These are phyloP conservation scores for Macropodus opercularis DNA, from an alignment of 2,797 vertebrate genomes.

Conservation along the genomic window DNA sequence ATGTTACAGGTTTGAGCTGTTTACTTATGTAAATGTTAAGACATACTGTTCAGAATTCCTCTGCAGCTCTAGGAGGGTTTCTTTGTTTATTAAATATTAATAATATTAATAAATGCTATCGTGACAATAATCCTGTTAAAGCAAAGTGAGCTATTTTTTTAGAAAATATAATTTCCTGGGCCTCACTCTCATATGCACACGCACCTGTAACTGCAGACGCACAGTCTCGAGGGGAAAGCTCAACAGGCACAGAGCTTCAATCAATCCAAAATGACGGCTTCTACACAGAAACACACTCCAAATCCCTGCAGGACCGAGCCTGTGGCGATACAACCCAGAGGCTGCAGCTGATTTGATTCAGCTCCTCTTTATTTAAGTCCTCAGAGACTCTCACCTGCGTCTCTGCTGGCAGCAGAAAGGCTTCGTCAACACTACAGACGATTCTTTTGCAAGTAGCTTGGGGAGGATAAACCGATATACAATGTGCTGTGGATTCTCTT, in stretches of 20 bases:
- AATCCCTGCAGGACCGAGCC: constrained; percentile 62
- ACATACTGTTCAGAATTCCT: neutral
- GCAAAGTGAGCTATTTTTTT: constrained; percentile 28
- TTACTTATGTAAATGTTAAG: constrained; percentile 24
- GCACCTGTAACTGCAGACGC: neutral
- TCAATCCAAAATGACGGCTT: constrained; percentile 57
- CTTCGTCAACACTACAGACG: constrained; percentile 57
- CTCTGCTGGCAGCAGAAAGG: constrained; percentile 40
- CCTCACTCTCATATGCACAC: constrained; percentile 4
- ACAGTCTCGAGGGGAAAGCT: constrained; percentile 42
- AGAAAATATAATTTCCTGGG: constrained; percentile 11
- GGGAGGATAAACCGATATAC: constrained; percentile 39
- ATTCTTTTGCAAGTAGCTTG: constrained; percentile 23
- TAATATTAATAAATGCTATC: no score
- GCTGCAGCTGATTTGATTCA: constrained; percentile 66
- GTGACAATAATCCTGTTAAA: constrained; percentile 39
- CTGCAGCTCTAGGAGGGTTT: constrained; percentile 13
- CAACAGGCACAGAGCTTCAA: constrained; percentile 50
- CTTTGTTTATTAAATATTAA: constrained; percentile 52
- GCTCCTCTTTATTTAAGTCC: constrained; percentile 57
- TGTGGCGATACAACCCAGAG: constrained; percentile 61
- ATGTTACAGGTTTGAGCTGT: constrained; percentile 7
- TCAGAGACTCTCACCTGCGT: constrained; percentile 58
- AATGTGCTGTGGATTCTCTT: constrained; percentile 7
- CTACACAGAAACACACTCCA: constrained; percentile 45